Base-by-base conservation (phyloP, 2,113 vertebrate genomes). In the Nannobrachium achirus region DNA sequence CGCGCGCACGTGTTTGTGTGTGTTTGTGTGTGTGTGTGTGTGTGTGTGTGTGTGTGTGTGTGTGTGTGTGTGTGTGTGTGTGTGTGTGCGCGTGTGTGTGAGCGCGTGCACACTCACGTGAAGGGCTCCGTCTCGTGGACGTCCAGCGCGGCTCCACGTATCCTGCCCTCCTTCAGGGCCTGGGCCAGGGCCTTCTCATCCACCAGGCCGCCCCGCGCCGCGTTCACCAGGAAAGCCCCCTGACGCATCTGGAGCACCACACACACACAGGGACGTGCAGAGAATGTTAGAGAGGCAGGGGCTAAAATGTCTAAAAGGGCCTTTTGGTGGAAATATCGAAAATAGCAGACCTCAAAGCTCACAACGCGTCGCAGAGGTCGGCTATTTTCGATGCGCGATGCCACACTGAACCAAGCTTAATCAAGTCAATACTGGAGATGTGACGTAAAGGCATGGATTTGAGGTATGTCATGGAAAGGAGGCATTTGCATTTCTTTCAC, bases 171-270 rank as follows among this genome's bases (percentile, higher is more conserved):
- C 89, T 98, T 99, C 88, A 99, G 92, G 1, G 96, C 97, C 79
- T 99, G 97, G 45, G 98, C 95, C 85, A 99, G 93, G 83, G 97
- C 95, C 65, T 98, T 99, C 91, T 99, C 97, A 1, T 98, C 98
- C 89, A 99, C 98, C 89, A 99, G 94, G n/a, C 98, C 98, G 0
- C 97, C 97, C 0, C 97, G 93, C 0, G 98, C 97, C 0, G 96
- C 95, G 53, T 99, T 99, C 75, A 99, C 98, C 80, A 99, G 94
- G 91, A 99, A 99, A 0, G 98, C 98, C 1, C 98, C 98, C 87
- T 99, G 97, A 83, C 97, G 94, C 98, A 99, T 98, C 97, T 98
- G 82, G 0, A 1, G 0, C 0, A 8, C 15, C 73, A 3, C n/a
- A 46, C 25, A 84, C 56, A 72, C 64, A 62, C 7, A 63, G 2